Evolutionary conservation across 1,140 invertebrate species (phyloP).

Genomic region (Spodoptera litura): DNA sequence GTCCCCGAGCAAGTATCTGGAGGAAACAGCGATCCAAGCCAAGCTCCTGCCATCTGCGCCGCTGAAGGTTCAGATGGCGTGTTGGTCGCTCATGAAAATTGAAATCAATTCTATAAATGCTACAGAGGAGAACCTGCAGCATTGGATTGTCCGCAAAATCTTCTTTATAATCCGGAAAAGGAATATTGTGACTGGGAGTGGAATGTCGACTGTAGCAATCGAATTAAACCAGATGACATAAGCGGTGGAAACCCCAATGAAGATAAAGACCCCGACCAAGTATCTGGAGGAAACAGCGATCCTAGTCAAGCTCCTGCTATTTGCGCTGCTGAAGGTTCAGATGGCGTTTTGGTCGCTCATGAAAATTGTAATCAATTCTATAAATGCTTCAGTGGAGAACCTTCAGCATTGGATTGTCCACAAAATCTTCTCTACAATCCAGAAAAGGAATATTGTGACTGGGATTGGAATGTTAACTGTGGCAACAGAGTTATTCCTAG

Average conservation of each 20-base stretch:
- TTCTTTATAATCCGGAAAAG: constrained; percentile 45
- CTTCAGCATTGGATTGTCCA: too few relatives aligned
- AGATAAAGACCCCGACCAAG: background rate
- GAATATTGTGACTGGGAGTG: constrained; percentile 74
- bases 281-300: background rate
- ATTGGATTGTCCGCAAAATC: constrained; percentile 18
- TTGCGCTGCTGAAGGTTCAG: too few relatives aligned
- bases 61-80: too few relatives aligned
- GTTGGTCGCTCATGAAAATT: constrained; percentile 39
- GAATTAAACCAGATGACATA: constrained; percentile 9
- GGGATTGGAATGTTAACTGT: constrained; percentile 79
- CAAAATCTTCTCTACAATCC: too few relatives aligned
- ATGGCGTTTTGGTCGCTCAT: constrained; percentile 17
- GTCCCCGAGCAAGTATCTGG: too few relatives aligned
- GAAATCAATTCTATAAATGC: constrained; percentile 40
- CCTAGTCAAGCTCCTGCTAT: background rate
- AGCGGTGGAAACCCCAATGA: background rate
- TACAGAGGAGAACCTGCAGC: background rate
- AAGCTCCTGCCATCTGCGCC: too few relatives aligned
- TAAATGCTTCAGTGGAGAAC: too few relatives aligned
- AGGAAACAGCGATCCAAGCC: too few relatives aligned
- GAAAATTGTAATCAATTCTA: constrained; percentile 36
- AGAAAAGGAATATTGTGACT: too few relatives aligned
- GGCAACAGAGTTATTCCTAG: background rate
- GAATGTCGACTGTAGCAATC: constrained; percentile 67